phyloP scores from a whole-genome alignment of 2,888 invertebrate genomes.

The Mycalesis mineus region DNA sequence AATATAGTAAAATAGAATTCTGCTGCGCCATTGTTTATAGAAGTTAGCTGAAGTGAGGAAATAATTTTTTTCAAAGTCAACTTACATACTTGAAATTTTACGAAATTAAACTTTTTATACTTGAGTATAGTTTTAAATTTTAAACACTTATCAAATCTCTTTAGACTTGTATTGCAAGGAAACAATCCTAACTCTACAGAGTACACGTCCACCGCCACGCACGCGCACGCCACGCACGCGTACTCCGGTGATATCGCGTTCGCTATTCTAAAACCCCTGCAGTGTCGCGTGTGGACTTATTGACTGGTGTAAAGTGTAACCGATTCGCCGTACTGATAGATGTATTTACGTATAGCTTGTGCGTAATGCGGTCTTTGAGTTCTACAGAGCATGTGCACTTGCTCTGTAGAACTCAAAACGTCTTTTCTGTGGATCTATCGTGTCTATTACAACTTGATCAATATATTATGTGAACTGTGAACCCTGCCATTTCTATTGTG shows the following conservation, averaged over 20 bases:
- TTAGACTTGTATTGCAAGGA: not conserved
- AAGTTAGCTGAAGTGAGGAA: too few species aligned
- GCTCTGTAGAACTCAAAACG: not conserved
- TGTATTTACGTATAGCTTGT: not conserved
- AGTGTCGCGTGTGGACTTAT: slow-evolving; percentile 10
- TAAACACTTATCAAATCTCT: not conserved
- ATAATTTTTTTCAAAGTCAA: too few species aligned
- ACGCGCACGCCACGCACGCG: slow-evolving; percentile 5
- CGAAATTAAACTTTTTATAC: too few species aligned
- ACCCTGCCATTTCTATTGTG: not conserved
- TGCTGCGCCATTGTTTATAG: too few species aligned
- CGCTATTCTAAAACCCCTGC: not conserved
- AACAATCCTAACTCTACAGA: not conserved
- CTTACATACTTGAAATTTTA: too few species aligned
- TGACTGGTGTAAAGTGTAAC: not conserved
- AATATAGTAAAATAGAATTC: not conserved
- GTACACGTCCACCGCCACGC: slow-evolving; percentile 19
- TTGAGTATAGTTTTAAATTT: not conserved
- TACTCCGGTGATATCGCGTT: not conserved
- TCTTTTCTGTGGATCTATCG: not conserved
- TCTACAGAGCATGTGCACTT: not conserved
- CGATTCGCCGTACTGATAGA: not conserved
- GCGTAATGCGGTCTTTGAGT: not conserved
- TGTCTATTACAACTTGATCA: not conserved
- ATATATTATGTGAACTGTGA: not conserved